phyloP scores from a whole-genome alignment of 2,797 vertebrate genomes.

The Australoheros facetus region DNA sequence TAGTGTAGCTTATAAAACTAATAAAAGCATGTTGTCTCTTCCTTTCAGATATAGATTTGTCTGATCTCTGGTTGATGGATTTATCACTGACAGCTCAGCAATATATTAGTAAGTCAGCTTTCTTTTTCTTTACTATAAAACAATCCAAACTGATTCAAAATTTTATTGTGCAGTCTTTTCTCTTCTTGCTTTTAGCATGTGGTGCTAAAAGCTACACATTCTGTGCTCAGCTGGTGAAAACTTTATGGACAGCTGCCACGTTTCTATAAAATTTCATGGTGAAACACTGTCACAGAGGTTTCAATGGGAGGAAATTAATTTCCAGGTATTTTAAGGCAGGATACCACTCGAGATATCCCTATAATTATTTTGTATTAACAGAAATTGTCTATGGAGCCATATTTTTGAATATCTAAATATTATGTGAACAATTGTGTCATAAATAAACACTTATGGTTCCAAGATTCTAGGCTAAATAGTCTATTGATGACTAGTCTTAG shows the following conservation, averaged over 20 bases:
- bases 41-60: slow-evolving; percentile 60
- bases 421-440: not conserved
- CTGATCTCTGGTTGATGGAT: slow-evolving; percentile 76
- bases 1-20: not conserved
- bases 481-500: not conserved
- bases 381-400: not conserved
- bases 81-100: slow-evolving; percentile 71
- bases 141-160: not conserved
- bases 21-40: slow-evolving; percentile 26
- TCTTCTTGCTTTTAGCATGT: not conserved
- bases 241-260: not conserved
- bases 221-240: not conserved
- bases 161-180: not conserved
- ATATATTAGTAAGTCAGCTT: slow-evolving; percentile 72
- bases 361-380: not conserved
- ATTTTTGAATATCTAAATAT: not conserved
- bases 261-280: not conserved
- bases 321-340: not conserved
- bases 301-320: not conserved
- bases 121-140: not conserved
- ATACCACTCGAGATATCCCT: not conserved
- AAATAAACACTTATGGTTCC: not conserved
- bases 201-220: not conserved
- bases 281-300: not conserved
- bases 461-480: not conserved